Conservation (phyloP, 2,797 vertebrate genomes). For the Telmatherina bonti region DNA sequence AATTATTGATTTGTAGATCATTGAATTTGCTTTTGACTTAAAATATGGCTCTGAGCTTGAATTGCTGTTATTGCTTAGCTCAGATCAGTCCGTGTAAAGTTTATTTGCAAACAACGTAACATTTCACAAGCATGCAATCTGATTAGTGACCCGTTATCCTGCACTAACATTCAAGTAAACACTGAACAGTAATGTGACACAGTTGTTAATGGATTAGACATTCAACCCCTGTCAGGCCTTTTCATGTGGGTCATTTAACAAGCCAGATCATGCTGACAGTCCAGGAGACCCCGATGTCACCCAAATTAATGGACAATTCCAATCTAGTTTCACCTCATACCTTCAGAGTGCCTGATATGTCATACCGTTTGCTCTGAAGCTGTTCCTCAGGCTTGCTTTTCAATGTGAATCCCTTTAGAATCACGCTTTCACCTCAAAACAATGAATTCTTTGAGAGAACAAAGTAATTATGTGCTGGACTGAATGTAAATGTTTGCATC, state of each 20-base stretch:
- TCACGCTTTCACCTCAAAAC: constrained; percentile 1
- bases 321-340: constrained; percentile 50
- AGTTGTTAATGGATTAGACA: constrained; percentile 31
- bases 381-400: constrained; percentile 42
- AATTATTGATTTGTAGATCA: constrained; percentile 4
- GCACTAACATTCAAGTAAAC: background rate
- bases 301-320: constrained; percentile 58
- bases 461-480: constrained; percentile 8
- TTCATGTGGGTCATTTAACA: constrained; percentile 53
- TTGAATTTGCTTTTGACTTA: constrained; percentile 11
- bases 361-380: constrained; percentile 43
- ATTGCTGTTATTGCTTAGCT: constrained; percentile 31
- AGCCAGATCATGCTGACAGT: constrained; percentile 51
- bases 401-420: constrained; percentile 15
- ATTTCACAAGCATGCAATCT: constrained; percentile 9
- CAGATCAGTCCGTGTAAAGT: constrained; percentile 26
- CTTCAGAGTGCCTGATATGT: constrained; percentile 33
- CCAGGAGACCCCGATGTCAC: constrained; percentile 37
- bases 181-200: constrained; percentile 23
- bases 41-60: constrained; percentile 9
- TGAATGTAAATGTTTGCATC: background rate
- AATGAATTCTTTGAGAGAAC: constrained; percentile 8
- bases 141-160: background rate
- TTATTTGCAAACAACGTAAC: constrained; percentile 10
- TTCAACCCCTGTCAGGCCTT: constrained; percentile 23